These are phyloP conservation scores for Falco novaeseelandiae DNA, from an alignment of 2,797 vertebrate genomes.

Conservation along the genomic window DNA sequence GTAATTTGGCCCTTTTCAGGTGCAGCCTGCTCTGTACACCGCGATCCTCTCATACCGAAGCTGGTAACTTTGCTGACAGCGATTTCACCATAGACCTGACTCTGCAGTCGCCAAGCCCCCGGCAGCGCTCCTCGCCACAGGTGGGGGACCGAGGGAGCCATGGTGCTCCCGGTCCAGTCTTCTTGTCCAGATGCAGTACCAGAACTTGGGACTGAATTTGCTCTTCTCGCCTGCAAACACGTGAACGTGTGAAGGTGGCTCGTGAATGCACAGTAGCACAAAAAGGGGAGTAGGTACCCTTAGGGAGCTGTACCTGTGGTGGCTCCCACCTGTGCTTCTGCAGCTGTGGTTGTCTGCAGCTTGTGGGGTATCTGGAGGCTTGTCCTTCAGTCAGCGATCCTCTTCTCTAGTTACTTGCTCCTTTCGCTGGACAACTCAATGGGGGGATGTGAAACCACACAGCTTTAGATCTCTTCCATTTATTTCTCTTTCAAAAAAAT, in stretches of 20 bases:
- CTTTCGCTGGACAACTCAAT: neutral
- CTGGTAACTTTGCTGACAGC: neutral
- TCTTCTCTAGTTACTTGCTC: neutral
- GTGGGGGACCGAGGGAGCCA: rapidly evolving
- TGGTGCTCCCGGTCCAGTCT: neutral
- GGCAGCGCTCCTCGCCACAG: neutral
- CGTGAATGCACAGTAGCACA: neutral
- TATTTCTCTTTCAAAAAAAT: constrained; percentile 11
- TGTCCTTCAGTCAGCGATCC: neutral
- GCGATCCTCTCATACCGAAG: neutral
- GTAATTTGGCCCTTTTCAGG: neutral
- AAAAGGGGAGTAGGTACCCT: neutral
- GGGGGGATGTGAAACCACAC: constrained; percentile 4
- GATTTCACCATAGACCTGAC: neutral
- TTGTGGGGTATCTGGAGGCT: neutral
- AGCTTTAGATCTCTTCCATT: neutral
- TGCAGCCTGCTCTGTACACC: rapidly evolving
- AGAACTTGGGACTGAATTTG: neutral
- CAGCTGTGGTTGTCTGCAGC: neutral
- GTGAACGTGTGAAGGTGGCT: neutral
- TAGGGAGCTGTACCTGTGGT: neutral
- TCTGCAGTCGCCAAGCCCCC: neutral
- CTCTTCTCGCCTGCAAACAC: rapidly evolving
- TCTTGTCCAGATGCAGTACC: neutral
- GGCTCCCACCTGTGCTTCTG: neutral